These are phyloP conservation scores for Phrynocephalus versicolor DNA, from an alignment of 2,113 vertebrate genomes.

Conservation along the genomic window DNA sequence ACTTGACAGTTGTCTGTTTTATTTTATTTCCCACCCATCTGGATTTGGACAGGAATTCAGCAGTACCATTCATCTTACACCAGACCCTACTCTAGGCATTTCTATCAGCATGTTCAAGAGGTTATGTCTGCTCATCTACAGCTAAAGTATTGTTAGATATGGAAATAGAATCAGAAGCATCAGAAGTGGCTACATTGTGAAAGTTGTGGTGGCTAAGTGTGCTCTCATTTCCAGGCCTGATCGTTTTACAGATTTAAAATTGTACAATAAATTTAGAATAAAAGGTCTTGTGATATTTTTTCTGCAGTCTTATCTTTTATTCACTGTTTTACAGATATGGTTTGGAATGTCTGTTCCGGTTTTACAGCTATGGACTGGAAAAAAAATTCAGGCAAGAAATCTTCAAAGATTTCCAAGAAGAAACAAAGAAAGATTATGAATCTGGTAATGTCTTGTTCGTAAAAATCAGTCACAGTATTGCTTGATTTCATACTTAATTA, in stretches of 20 bases:
- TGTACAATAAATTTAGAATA: not conserved
- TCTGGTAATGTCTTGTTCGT: constrained; percentile 81
- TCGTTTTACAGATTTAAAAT: not conserved
- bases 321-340: constrained; percentile 83
- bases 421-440: constrained; percentile 93
- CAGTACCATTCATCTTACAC: not conserved
- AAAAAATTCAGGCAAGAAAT: constrained; percentile 92
- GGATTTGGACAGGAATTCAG: not conserved
- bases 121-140: not conserved
- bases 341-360: constrained; percentile 96
- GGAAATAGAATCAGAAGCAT: not conserved
- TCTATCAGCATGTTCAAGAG: not conserved
- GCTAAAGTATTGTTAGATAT: not conserved
- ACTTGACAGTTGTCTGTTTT: not conserved
- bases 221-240: not conserved
- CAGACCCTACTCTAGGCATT: too few species aligned
- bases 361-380: constrained; percentile 97
- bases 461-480: not conserved
- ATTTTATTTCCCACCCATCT: too few species aligned
- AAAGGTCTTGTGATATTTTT: not conserved
- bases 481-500: constrained; percentile 15
- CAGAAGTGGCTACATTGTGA: not conserved
- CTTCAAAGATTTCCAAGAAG: constrained; percentile 95
- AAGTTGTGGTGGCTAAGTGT: not conserved
- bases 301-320: not conserved